These are phyloP conservation scores for Periphyllus acericola DNA, from an alignment of 2,888 invertebrate species.

Conservation along the genomic window DNA sequence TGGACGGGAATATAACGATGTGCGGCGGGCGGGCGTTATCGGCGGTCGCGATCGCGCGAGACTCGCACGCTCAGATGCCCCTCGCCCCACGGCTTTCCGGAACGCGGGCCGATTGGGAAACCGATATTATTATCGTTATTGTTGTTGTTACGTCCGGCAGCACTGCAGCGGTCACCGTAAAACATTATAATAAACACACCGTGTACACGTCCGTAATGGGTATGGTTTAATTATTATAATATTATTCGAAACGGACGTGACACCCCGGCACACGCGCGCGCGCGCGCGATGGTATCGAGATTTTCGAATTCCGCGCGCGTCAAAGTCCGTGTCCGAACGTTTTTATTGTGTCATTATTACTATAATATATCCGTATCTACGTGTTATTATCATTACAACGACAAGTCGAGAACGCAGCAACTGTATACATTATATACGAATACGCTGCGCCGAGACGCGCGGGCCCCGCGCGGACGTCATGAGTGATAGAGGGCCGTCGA, in stretches of 20 bases:
- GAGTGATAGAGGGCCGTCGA: conserved; percentile 37
- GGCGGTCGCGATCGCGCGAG: background rate
- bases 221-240: background rate
- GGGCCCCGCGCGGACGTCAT: background rate
- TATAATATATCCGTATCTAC: too few relatives aligned
- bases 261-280: too few relatives aligned
- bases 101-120: background rate
- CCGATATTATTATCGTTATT: background rate
- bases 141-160: background rate
- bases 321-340: background rate
- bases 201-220: too few relatives aligned
- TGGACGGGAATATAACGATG: background rate
- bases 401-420: too few relatives aligned
- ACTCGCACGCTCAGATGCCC: too few relatives aligned
- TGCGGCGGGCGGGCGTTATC: background rate
- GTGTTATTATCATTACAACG: too few relatives aligned
- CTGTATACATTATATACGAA: background rate
- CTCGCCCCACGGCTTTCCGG: too few relatives aligned
- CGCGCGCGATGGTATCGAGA: background rate
- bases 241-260: background rate
- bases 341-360: too few relatives aligned
- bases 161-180: too few relatives aligned
- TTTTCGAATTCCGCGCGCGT: conserved; percentile 28
- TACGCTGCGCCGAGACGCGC: background rate
- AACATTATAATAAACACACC: too few relatives aligned